Conservation (phyloP, 64 coral and sea anemone genomes). For the Platygyra sinensis region DNA sequence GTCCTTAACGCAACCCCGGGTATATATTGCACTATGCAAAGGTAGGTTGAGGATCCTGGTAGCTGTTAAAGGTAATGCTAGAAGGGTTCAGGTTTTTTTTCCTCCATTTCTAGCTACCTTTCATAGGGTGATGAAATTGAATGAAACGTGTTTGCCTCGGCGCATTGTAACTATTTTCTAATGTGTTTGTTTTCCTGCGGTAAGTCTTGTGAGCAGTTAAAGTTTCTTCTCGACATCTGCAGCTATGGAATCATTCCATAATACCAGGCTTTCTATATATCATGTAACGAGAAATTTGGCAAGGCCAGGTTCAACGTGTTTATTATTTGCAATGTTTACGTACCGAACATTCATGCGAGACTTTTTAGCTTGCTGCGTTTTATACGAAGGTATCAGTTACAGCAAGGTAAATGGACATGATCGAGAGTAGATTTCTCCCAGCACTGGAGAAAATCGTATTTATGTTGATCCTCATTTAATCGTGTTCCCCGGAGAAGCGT, state of each 20-base stretch:
- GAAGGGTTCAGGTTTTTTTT: neutral
- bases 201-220: neutral
- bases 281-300: neutral
- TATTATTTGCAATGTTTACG: too few relatives aligned
- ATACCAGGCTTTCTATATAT: too few relatives aligned
- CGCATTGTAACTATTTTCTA: neutral
- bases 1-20: neutral
- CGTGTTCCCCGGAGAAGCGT: neutral
- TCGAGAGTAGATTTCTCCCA: neutral
- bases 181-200: neutral
- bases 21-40: conserved; percentile 4
- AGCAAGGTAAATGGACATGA: neutral
- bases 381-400: neutral
- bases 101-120: neutral
- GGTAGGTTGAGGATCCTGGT: neutral
- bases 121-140: neutral
- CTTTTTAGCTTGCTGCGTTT: neutral
- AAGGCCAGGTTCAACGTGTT: too few relatives aligned
- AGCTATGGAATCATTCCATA: too few relatives aligned
- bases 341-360: neutral
- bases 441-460: neutral
- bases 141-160: neutral
- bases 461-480: neutral
- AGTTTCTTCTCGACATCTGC: neutral
- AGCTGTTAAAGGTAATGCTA: neutral